Percentiles rank a stretch among this genome's conserved stretches.
Evolutionary conservation across 2,113 vertebrate genomes (phyloP).

Genomic region (Shinisaurus crocodilurus): DNA sequence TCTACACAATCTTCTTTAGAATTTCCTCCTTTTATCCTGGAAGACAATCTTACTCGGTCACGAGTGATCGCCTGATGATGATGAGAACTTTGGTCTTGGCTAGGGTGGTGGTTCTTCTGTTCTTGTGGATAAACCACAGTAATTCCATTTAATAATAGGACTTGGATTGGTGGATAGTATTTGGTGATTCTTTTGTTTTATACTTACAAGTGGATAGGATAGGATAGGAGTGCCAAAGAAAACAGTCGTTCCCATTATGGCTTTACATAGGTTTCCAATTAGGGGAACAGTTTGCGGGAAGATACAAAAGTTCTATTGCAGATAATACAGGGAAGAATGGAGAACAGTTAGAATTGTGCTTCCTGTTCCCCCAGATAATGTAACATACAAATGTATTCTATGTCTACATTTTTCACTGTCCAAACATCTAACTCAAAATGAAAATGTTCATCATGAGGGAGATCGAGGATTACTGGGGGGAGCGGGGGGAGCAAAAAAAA

Average conservation of each 20-base stretch:
- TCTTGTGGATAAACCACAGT: not conserved
- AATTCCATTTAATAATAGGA: not conserved
- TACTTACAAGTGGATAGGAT: too few relatives aligned
- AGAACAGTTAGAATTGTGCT: not conserved
- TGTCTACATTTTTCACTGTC: not conserved
- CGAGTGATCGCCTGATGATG: too few relatives aligned
- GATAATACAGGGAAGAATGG: not conserved
- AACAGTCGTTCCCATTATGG: not conserved
- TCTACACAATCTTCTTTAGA: too few relatives aligned
- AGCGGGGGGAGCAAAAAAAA: too few relatives aligned
- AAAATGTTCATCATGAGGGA: not conserved
- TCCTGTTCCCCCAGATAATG: not conserved
- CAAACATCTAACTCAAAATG: not conserved
- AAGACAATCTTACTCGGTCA: too few relatives aligned
- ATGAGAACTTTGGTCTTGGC: not conserved
- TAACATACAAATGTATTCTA: not conserved
- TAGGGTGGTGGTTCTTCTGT: too few relatives aligned
- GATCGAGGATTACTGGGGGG: not conserved
- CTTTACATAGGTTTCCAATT: not conserved
- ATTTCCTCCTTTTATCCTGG: too few relatives aligned
- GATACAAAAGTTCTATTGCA: not conserved
- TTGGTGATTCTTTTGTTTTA: not conserved
- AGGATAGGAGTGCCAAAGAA: not conserved
- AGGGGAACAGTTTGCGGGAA: not conserved
- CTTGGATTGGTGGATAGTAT: not conserved